Base-by-base conservation (phyloP, 2,888 invertebrate genomes). In the Epinotia bilunana region DNA sequence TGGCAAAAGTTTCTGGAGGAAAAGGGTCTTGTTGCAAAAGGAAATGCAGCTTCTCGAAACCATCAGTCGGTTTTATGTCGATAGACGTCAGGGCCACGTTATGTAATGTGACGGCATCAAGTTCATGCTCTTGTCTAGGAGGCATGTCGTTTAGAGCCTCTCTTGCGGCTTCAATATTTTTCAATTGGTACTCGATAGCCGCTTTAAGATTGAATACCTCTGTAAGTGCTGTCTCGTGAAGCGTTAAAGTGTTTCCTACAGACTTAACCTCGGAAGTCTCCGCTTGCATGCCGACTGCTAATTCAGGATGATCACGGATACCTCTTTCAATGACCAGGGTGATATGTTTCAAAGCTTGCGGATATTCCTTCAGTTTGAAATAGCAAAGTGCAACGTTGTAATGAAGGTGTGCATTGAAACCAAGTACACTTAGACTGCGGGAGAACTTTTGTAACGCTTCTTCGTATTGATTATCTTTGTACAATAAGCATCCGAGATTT, bases 161-260 rank as follows among this genome's bases (percentile, higher is more conserved):
- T 81, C 97, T 95, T 0, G 98, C 97, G 3, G 97, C 97, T 83
- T 98, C 98, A 83, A 96, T 96, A 95, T 90, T 86, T 82, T 94
- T 94, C 65, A 93, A 95, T 87, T 99, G 98, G 91, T 98, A 99
- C 90, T 99, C 99, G 82, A 99, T 98, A 5, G 99, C 99, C 12
- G 99, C 99, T 94, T 99, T 99, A 28, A 99, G 95, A 93, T 99
- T 99, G 86, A 99, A 98, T 0, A 99, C 99, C 93, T 99, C 99
- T 13, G 99, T 98, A 3, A 99, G 95, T 23, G 99, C 99, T 4
- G 99, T 99, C 88, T 99, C 97, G 84, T 99, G 99, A 76, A 99
- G 95, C 0, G 97, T 97, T 75, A 98, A 92, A 0, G 99, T 98
- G 89, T 99, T 99, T 0, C 99, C 99, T 53, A 99, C 99, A 85